These are phyloP conservation scores for Albula goreensis DNA, from an alignment of 2,113 vertebrate species.

Conservation along the genomic window DNA sequence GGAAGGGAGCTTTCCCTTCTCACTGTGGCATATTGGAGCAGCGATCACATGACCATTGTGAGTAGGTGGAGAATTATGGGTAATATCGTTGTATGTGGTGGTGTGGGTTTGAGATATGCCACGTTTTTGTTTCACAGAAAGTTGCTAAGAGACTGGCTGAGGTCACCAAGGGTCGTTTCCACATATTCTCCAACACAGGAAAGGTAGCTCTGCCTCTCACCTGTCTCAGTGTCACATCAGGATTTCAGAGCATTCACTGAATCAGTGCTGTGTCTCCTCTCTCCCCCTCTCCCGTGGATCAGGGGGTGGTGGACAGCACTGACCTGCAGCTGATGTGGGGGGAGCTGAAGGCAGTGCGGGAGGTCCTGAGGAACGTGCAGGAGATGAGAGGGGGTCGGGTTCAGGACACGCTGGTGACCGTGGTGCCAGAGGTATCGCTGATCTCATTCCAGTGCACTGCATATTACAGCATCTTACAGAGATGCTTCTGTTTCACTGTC, in stretches of 20 bases:
- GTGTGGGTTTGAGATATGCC: not conserved
- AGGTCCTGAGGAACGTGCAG: constrained; percentile 58
- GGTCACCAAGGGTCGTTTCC: constrained; percentile 63
- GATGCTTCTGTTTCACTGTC: not conserved
- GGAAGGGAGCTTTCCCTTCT: constrained; percentile 66
- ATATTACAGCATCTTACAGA: not conserved
- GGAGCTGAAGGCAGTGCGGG: constrained; percentile 69
- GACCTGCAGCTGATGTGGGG: constrained; percentile 64
- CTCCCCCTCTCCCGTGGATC: not conserved
- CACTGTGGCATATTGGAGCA: constrained; percentile 65
- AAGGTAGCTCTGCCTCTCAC: constrained; percentile 57
- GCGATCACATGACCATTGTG: constrained; percentile 58
- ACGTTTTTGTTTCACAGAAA: constrained; percentile 48
- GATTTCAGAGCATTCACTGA: not conserved
- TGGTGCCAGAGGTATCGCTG: constrained; percentile 56
- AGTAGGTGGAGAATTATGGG: constrained; percentile 44
- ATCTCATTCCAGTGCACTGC: not conserved
- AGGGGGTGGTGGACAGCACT: constrained; percentile 57
- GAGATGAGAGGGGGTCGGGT: constrained; percentile 47
- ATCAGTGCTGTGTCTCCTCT: not conserved
- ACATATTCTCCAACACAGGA: constrained; percentile 64
- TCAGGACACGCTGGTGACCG: constrained; percentile 40
- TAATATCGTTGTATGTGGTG: not conserved
- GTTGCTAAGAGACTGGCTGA: constrained; percentile 66
- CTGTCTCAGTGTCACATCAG: not conserved